phyloP scores from a whole-genome alignment of 1,140 invertebrate species.

The Andricus grossulariae region DNA sequence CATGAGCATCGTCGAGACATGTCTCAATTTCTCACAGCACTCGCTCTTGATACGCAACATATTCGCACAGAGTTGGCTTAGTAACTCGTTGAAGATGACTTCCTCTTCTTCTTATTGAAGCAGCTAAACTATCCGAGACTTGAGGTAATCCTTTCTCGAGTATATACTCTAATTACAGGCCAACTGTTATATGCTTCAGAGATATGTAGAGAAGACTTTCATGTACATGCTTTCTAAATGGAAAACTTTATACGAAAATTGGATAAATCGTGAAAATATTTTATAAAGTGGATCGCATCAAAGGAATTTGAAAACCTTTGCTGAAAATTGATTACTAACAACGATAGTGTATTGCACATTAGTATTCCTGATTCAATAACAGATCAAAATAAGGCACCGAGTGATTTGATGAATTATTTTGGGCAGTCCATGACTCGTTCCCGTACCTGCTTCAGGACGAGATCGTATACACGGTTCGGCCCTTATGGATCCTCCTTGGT shows the following conservation, averaged over 20 bases:
- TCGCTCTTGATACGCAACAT: constrained; percentile 16
- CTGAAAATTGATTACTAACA: neutral
- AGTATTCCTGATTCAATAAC: neutral
- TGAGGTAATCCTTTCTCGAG: constrained; percentile 5
- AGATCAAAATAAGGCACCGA: neutral
- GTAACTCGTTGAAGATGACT: neutral
- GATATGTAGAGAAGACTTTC: neutral
- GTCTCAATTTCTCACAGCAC: constrained; percentile 40
- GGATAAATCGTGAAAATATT: constrained; percentile 7
- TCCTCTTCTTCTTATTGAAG: neutral
- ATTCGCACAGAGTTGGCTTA: neutral
- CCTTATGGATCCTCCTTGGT: no score
- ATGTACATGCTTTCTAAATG: neutral
- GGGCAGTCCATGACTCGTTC: neutral
- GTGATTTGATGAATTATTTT: neutral
- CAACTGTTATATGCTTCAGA: neutral
- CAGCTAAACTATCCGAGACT: neutral
- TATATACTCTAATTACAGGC: constrained; percentile 6
- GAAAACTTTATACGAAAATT: constrained; percentile 2
- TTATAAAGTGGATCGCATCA: neutral
- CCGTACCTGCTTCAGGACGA: no score
- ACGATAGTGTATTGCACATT: neutral
- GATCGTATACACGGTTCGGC: neutral
- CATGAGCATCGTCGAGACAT: constrained; percentile 39
- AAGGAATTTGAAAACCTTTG: neutral